Percentiles rank a stretch among this genome's conserved stretches.
phyloP scores from a whole-genome alignment of 1,140 invertebrate species.

The Ceratosolen fusciceps region DNA sequence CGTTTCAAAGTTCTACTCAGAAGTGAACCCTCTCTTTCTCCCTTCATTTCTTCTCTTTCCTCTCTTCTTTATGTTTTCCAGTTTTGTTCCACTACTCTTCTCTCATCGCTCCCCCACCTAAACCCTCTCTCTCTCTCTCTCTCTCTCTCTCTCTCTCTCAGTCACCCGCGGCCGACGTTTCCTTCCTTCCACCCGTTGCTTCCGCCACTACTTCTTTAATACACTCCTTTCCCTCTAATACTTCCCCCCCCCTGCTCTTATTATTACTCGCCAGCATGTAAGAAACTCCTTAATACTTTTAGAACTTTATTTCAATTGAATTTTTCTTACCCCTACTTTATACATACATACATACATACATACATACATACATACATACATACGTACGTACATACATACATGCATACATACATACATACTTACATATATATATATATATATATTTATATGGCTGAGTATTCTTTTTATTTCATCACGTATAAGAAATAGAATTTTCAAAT shows the following conservation, averaged over 20 bases:
- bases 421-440: no score
- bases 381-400: no score
- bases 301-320: slow-evolving; percentile 13
- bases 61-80: slow-evolving; percentile 23
- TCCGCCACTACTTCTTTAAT: slow-evolving; percentile 18
- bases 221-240: slow-evolving; percentile 5
- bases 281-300: slow-evolving; percentile 1
- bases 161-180: background rate
- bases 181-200: background rate
- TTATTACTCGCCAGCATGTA: background rate
- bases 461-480: no score
- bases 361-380: no score
- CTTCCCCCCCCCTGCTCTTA: background rate
- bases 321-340: background rate
- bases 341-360: no score
- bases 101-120: no score
- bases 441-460: no score
- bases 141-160: slow-evolving; percentile 25
- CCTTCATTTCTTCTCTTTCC: slow-evolving; percentile 9
- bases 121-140: slow-evolving; percentile 14
- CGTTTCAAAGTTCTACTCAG: background rate
- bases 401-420: no score
- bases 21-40: slow-evolving; percentile 10
- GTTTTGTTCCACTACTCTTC: background rate
- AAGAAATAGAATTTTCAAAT: no score